phyloP scores from a whole-genome alignment of 2,797 vertebrate species.

The Macroramphosus scolopax region DNA sequence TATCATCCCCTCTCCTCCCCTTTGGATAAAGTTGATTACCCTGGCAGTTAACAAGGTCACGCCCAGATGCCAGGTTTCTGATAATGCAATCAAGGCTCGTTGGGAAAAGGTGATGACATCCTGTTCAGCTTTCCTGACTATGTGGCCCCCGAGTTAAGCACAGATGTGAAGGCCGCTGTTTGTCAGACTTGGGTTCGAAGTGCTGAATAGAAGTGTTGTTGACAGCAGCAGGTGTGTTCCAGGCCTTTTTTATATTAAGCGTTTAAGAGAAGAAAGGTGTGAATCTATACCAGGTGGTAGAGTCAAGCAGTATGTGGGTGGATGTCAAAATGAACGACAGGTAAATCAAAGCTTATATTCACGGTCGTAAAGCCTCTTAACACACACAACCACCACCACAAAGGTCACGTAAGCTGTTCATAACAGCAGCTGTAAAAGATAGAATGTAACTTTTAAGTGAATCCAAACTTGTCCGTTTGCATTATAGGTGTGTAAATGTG shows the following conservation, averaged over 20 bases:
- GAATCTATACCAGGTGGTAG: conserved; percentile 30
- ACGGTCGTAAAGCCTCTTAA: too few relatives aligned
- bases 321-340: conserved; percentile 2
- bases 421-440: too few relatives aligned
- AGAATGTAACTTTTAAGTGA: conserved; percentile 6
- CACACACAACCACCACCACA: too few relatives aligned
- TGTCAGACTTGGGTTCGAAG: conserved; percentile 34
- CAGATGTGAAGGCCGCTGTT: conserved; percentile 38
- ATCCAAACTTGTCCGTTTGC: conserved; percentile 1
- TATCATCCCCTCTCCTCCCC: conserved; percentile 99
- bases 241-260: conserved; percentile 25
- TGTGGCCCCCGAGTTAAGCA: conserved; percentile 30
- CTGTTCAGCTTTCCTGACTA: conserved; percentile 42
- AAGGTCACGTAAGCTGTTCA: too few relatives aligned
- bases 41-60: conserved; percentile 99
- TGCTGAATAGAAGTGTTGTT: conserved; percentile 40
- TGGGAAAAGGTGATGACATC: conserved; percentile 73
- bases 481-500: not conserved
- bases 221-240: conserved; percentile 42
- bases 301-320: conserved; percentile 8
- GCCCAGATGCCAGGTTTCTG: conserved; percentile 99
- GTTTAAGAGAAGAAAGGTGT: conserved; percentile 36
- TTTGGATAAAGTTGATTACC: conserved; percentile 99
- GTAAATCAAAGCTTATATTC: not conserved
- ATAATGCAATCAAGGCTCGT: conserved; percentile 96